Evolutionary conservation across 2,113 vertebrate genomes (phyloP).

Genomic region (Galeopterus variegatus): DNA sequence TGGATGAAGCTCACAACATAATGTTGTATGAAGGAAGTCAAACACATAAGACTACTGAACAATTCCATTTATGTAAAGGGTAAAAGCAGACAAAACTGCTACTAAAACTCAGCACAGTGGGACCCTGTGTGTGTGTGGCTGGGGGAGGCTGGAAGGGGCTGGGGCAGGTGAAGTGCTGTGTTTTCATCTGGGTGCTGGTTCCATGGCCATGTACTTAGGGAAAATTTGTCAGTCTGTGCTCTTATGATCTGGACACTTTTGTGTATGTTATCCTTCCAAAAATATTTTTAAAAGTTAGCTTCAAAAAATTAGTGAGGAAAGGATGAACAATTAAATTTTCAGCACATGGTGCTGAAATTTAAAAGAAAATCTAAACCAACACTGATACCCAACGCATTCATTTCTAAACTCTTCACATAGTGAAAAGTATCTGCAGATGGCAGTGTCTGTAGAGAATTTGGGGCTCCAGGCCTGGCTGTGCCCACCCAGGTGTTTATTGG

Average conservation of each 20-base stretch:
- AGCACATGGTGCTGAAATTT: too few relatives aligned
- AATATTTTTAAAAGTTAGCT: not conserved
- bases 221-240: not conserved
- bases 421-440: not conserved
- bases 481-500: accelerated
- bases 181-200: not conserved
- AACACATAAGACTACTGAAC: not conserved
- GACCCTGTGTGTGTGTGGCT: not conserved
- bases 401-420: not conserved
- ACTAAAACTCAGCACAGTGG: accelerated
- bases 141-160: accelerated
- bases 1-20: not conserved
- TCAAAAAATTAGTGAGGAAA: not conserved
- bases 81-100: not conserved
- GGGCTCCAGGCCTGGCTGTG: not conserved
- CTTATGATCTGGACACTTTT: not conserved
- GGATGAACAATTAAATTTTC: not conserved
- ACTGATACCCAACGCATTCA: not conserved
- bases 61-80: not conserved
- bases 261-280: not conserved
- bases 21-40: not conserved
- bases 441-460: not conserved
- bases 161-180: not conserved
- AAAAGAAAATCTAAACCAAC: not conserved
- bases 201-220: not conserved